Evolutionary conservation across 2,113 vertebrate species (phyloP).

Genomic region (Pagrus major): DNA sequence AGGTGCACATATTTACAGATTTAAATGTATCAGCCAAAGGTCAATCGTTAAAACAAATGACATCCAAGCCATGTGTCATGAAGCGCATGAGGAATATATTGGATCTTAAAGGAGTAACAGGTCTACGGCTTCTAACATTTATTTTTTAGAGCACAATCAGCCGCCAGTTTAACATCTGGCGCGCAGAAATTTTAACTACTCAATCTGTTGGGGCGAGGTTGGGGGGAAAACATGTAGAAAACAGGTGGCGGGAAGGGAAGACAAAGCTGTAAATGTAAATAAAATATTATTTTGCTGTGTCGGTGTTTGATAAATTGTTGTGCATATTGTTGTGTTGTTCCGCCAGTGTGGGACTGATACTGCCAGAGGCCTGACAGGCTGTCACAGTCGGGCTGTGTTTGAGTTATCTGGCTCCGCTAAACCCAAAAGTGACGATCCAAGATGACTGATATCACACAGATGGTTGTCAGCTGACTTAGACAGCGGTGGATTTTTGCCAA

Average conservation of each 20-base stretch:
- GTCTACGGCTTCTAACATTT: not conserved
- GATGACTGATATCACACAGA: conserved; percentile 8
- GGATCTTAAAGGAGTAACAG: not conserved
- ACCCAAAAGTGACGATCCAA: conserved; percentile 14
- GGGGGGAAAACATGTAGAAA: conserved; percentile 2
- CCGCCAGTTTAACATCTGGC: conserved; percentile 55
- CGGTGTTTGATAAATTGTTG: conserved; percentile 25
- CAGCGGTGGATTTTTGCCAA: not conserved
- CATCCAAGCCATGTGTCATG: conserved; percentile 9
- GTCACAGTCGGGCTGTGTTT: conserved; percentile 21
- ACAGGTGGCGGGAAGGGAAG: conserved; percentile 44
- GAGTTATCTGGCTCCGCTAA: conserved; percentile 37
- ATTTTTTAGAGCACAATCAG: conserved; percentile 16
- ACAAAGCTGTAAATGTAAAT: conserved; percentile 44
- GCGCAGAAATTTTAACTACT: conserved; percentile 25
- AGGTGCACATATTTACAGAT: conserved; percentile 20
- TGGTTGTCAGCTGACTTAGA: not conserved
- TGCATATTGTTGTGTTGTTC: conserved; percentile 35
- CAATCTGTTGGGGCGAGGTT: conserved; percentile 33
- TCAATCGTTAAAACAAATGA: not conserved
- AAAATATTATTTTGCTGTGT: conserved; percentile 33
- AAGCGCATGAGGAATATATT: not conserved
- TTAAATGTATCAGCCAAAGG: conserved; percentile 15
- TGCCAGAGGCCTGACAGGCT: conserved; percentile 34
- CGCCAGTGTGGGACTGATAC: conserved; percentile 19